Evolutionary conservation across 2,888 invertebrate genomes (phyloP).

Genomic region (Calameuta filiformis): DNA sequence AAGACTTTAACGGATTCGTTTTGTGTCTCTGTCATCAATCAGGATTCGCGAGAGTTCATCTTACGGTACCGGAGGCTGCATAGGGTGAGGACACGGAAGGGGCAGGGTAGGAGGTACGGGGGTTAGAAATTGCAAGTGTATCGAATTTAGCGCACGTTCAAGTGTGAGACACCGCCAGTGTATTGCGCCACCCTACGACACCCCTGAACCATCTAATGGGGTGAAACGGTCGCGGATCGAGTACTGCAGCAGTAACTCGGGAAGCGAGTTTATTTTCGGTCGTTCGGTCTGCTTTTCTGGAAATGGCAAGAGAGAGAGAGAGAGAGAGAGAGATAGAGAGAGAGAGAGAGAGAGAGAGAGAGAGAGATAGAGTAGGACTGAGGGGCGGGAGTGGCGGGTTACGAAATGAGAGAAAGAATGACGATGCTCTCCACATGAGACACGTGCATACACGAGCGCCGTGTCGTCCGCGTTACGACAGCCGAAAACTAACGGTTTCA

Average conservation of each 20-base stretch:
- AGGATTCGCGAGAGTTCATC: background rate
- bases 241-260: slow-evolving; percentile 6
- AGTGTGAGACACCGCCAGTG: background rate
- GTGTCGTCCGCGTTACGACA: no score
- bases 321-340: no score
- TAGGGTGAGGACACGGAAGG: slow-evolving; percentile 8
- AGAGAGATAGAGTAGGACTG: background rate
- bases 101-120: background rate
- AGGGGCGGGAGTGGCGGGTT: background rate
- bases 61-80: background rate
- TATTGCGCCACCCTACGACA: background rate
- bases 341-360: no score
- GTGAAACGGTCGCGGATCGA: slow-evolving; percentile 37
- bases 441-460: background rate
- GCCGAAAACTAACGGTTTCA: no score
- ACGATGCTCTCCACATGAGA: background rate
- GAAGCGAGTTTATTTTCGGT: slow-evolving; percentile 15
- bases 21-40: background rate
- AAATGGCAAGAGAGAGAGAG: background rate
- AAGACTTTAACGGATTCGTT: background rate
- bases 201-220: slow-evolving; percentile 34
- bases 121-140: background rate
- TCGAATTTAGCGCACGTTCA: background rate
- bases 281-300: background rate
- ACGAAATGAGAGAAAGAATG: background rate